Conservation (phyloP, 2,888 invertebrate species). For the Amphipoea oculea region DNA sequence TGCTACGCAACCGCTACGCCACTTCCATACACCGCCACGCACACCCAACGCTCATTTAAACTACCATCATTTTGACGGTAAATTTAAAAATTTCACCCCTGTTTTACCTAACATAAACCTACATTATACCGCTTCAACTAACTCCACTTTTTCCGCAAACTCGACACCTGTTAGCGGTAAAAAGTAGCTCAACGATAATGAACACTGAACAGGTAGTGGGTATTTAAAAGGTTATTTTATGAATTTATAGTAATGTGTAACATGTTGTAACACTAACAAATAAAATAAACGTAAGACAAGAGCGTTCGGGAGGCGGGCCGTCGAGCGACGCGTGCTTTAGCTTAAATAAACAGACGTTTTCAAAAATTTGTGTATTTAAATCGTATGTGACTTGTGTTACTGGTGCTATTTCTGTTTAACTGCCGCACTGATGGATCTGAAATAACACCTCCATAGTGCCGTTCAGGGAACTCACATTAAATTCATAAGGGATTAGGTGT, state of each 20-base stretch:
- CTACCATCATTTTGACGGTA: slow-evolving; percentile 85
- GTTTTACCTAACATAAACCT: slow-evolving; percentile 70
- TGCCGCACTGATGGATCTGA: slow-evolving; percentile 87
- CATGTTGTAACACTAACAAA: slow-evolving; percentile 61
- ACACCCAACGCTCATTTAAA: slow-evolving; percentile 80
- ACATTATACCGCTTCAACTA: slow-evolving; percentile 55
- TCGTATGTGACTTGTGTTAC: slow-evolving; percentile 90
- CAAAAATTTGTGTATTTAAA: slow-evolving; percentile 90
- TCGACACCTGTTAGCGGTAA: slow-evolving; percentile 58
- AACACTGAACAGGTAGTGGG: slow-evolving; percentile 55
- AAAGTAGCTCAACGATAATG: slow-evolving; percentile 45
- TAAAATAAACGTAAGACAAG: slow-evolving; percentile 62
- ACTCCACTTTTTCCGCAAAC: slow-evolving; percentile 48
- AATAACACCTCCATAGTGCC: slow-evolving; percentile 86
- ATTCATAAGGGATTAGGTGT: slow-evolving; percentile 90
- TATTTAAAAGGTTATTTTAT: slow-evolving; percentile 54
- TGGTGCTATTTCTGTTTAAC: slow-evolving; percentile 87
- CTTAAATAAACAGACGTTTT: slow-evolving; percentile 89
- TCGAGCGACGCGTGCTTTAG: slow-evolving; percentile 82
- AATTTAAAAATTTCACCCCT: slow-evolving; percentile 86
- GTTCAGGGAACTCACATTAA: slow-evolving; percentile 86
- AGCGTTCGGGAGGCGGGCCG: slow-evolving; percentile 49
- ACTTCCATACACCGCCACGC: slow-evolving; percentile 25
- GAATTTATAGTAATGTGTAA: slow-evolving; percentile 61
- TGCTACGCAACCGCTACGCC: slow-evolving; percentile 41